These are phyloP conservation scores for Heliconius sara DNA, from an alignment of 2,888 invertebrate genomes.

Conservation along the genomic window DNA sequence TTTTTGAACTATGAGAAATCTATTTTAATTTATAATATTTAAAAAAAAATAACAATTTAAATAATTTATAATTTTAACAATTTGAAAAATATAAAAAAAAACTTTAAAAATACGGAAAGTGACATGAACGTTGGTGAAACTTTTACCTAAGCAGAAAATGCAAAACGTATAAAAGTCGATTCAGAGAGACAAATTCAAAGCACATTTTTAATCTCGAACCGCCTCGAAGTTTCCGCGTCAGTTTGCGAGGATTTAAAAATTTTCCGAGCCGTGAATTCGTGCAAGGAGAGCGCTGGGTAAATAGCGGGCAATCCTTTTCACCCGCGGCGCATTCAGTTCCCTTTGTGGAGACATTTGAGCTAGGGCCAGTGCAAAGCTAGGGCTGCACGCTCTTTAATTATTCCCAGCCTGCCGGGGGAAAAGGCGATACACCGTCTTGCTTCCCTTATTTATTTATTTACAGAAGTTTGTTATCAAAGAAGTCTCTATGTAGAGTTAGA, in stretches of 20 bases:
- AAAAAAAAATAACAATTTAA: neutral
- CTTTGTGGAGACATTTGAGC: constrained; percentile 69
- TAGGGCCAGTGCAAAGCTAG: constrained; percentile 68
- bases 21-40: neutral
- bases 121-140: neutral
- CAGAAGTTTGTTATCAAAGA: constrained; percentile 39
- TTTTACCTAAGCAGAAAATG: neutral
- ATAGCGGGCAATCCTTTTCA: constrained; percentile 66
- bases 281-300: constrained; percentile 57
- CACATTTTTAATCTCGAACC: constrained; percentile 36
- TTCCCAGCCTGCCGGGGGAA: constrained; percentile 65
- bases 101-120: neutral
- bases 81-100: neutral
- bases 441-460: constrained; percentile 49
- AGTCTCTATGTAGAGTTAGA: constrained; percentile 33
- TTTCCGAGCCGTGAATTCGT: constrained; percentile 50
- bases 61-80: neutral
- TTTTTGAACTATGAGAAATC: neutral
- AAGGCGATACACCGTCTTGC: constrained; percentile 58
- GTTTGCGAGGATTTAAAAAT: constrained; percentile 50
- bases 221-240: constrained; percentile 40
- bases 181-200: constrained; percentile 26
- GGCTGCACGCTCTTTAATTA: constrained; percentile 73
- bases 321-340: constrained; percentile 65
- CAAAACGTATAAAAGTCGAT: constrained; percentile 21